phyloP scores from a whole-genome alignment of 2,113 vertebrate species.

The Tyto alba region DNA sequence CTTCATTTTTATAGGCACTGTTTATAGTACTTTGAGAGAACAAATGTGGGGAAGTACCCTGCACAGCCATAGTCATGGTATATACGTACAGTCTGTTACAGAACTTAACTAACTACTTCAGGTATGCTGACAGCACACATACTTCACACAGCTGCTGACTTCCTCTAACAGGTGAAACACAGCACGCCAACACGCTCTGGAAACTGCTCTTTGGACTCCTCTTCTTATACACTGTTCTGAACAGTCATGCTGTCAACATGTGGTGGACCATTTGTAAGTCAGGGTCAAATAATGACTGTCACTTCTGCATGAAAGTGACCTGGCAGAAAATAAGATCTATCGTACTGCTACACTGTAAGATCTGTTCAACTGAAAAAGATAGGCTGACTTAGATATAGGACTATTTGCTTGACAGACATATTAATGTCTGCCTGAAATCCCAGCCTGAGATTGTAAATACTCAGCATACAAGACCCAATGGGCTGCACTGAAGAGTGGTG shows the following conservation, averaged over 20 bases:
- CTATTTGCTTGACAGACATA: not conserved
- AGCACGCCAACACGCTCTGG: accelerated
- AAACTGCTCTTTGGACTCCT: not conserved
- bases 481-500: not conserved
- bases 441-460: not conserved
- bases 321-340: not conserved
- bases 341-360: not conserved
- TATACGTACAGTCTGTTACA: not conserved
- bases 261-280: not conserved
- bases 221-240: not conserved
- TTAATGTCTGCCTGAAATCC: not conserved
- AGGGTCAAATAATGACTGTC: not conserved
- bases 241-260: not conserved
- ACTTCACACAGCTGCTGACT: not conserved
- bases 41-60: not conserved
- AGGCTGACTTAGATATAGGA: not conserved
- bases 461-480: not conserved
- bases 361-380: not conserved
- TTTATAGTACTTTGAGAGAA: not conserved
- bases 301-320: not conserved
- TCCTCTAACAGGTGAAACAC: not conserved
- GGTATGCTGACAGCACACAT: not conserved
- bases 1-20: not conserved
- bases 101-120: not conserved
- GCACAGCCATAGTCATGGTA: not conserved